Evolutionary conservation across 2,888 invertebrate species (phyloP), one percentile per base, ranked within the genome.

Genomic region (Neelides folsomi): DNA sequence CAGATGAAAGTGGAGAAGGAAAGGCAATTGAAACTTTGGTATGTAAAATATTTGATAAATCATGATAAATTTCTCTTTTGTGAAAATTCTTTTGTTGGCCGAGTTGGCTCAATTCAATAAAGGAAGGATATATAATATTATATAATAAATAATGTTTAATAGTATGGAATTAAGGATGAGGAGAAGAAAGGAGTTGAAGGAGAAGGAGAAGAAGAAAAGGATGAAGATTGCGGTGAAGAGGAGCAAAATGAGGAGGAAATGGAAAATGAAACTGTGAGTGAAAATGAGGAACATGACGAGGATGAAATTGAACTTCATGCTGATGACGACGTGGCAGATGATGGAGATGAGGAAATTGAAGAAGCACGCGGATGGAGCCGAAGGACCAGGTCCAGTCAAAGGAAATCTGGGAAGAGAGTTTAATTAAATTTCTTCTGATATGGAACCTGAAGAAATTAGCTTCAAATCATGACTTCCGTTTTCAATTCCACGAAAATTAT

Each of bases 241-340:
- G 13, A 12, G 39, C 12, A 13, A 6, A 48, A 48, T 36, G 49
- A 53, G 15, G 41, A 35, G 15, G 49, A 49, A 13, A 13, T 19
- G 13, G 34, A 47, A 5, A 47, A 51, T 18, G 45, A 42, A 18
- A 15, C 15, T 16, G 18, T 12, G 36, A 43, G 52, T 44, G 48
- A 41, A 42, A 59, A 56, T 9, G 60, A 64, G 43, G 60, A 62
- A 38, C 56, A 55, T n/a, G 63, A 64, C 49, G 59, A 64, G 45
- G 64, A 64, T 53, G 64, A 64, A 49, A 64, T 62, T 51, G 62
- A 61, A 52, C 55, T 64, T 27, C 64, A 64, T 54, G 64, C 64
- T 19, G 64, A 60, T 54, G 62, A 54, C 40, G 51, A 53, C 37
- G 58, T 54, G 27, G 27, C 27, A 7, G 27, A 27, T 19, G 58